Base-by-base conservation (phyloP, 2,113 vertebrate genomes). In the Dromas ardeola region DNA sequence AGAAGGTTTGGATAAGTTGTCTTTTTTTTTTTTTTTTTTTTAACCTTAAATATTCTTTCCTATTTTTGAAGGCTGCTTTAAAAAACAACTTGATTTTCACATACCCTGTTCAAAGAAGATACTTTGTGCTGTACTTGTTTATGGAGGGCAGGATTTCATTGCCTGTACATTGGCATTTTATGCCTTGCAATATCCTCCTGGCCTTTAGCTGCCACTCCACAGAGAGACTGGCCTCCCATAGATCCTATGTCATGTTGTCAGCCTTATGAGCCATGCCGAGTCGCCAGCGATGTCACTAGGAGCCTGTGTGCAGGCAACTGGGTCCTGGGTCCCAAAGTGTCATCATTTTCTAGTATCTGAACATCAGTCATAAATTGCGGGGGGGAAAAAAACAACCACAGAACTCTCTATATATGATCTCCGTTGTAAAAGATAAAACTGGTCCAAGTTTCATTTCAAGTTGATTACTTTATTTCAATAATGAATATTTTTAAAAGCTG, bases 391-490 rank as follows among this genome's bases (percentile, higher is more conserved):
- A 53, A 18, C 49, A 49, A n/a, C 16, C 52, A 25, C 14, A 36
- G 36, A 86, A 43, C 13, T 58, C 67, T 13, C 14, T 69, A 14
- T 70, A 5, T 49, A 15, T 1, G 3, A n/a, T n/a, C 69, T 90
- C 59, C 36, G 15, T 52, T 72, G 62, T 78, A 90, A 96, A 96
- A 95, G 92, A 97, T 45, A 93, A 93, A 97, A 88, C 53, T 43
- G 27, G 82, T n/a, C 79, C 93, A 66, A 50, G 86, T 94, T 86
- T 72, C 92, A 90, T 96, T 98, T 96, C 96, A 95, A 72, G 92
- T 98, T 97, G 97, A 98, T 98, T 98, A 95, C 92, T 98, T 98
- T 97, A 98, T 98, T 98, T 98, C 92, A 69, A 96, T 96, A 93
- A 58, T 92, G 94, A 77, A 91, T 94, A 63, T 91, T 95, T 96